phyloP scores from a whole-genome alignment of 1,140 invertebrate species.

The Zaprionus inermis region DNA sequence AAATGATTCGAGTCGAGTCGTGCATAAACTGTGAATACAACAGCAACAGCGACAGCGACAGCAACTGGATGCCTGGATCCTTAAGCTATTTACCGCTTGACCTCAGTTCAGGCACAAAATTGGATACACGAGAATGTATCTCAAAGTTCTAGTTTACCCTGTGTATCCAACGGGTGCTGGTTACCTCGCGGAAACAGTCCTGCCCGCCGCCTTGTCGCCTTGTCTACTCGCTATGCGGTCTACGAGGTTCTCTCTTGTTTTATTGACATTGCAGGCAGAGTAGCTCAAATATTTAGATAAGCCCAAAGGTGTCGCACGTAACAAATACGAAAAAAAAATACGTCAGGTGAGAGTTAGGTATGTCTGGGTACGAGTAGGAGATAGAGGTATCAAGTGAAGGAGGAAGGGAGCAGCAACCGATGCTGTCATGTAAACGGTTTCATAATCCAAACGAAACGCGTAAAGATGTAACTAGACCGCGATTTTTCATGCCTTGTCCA shows the following conservation, averaged over 20 bases:
- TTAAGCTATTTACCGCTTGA: conserved; percentile 32
- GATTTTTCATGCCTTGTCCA: conserved; percentile 56
- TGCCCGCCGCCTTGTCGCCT: too few relatives aligned
- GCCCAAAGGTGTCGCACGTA: conserved; percentile 61
- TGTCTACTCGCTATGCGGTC: background rate
- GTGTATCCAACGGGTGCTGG: conserved; percentile 3
- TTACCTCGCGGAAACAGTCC: background rate
- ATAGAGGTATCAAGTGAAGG: background rate
- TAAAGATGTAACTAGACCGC: conserved; percentile 76
- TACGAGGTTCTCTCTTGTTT: conserved; percentile 18
- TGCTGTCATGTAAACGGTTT: conserved; percentile 56
- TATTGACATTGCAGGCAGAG: conserved; percentile 60
- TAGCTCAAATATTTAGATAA: conserved; percentile 70
- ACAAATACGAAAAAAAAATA: conserved; percentile 18
- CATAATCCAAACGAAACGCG: conserved; percentile 70
- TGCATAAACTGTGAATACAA: conserved; percentile 8
- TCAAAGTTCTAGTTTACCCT: background rate
- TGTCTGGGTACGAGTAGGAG: background rate
- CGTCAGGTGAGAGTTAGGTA: background rate
- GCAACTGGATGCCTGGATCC: conserved; percentile 4
- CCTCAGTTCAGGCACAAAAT: conserved; percentile 3
- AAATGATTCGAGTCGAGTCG: background rate
- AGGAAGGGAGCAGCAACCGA: conserved; percentile 14
- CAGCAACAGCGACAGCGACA: background rate
- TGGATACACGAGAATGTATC: conserved; percentile 26